phyloP scores from a whole-genome alignment of 2,113 vertebrate genomes.

The Antechinus stuartii region DNA sequence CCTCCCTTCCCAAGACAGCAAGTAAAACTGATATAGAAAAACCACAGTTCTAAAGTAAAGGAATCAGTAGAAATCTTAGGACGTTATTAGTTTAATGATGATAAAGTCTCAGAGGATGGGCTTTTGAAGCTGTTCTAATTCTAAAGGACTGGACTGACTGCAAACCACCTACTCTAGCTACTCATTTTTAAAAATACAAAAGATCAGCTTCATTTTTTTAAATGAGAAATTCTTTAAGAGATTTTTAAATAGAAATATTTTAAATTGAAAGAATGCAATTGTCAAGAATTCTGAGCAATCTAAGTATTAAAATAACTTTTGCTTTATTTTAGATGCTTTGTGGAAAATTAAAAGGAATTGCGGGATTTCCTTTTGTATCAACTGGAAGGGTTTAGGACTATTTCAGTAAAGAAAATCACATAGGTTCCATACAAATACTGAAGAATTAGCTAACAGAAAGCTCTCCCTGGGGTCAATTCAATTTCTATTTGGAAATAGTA shows the following conservation, averaged over 20 bases:
- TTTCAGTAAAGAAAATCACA: slow-evolving; percentile 38
- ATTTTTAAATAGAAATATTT: background rate
- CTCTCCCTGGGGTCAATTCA: slow-evolving; percentile 21
- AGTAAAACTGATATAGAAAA: no score
- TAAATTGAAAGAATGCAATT: background rate
- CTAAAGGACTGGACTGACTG: background rate
- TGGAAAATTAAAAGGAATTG: slow-evolving; percentile 35
- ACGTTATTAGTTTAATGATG: slow-evolving; percentile 9
- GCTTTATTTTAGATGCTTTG: slow-evolving; percentile 37
- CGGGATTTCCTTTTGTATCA: slow-evolving; percentile 25
- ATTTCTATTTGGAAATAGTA: slow-evolving; percentile 59
- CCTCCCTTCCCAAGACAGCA: no score
- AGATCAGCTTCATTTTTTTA: background rate
- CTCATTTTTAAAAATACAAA: slow-evolving; percentile 34
- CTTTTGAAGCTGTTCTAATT: background rate
- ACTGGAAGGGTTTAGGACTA: background rate
- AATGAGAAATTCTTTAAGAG: slow-evolving; percentile 13
- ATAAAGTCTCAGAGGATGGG: slow-evolving; percentile 13
- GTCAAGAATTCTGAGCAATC: slow-evolving; percentile 13
- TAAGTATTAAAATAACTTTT: slow-evolving; percentile 3
- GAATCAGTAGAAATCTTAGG: background rate
- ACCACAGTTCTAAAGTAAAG: slow-evolving; percentile 14
- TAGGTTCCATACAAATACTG: slow-evolving; percentile 31
- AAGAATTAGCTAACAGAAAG: slow-evolving; percentile 33
- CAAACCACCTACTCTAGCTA: slow-evolving; percentile 26